A percentile compares a stretch with the other conserved stretches of the same genome.
Conservation (phyloP, 2,888 invertebrate genomes). For the Hedychridium roseum region DNA sequence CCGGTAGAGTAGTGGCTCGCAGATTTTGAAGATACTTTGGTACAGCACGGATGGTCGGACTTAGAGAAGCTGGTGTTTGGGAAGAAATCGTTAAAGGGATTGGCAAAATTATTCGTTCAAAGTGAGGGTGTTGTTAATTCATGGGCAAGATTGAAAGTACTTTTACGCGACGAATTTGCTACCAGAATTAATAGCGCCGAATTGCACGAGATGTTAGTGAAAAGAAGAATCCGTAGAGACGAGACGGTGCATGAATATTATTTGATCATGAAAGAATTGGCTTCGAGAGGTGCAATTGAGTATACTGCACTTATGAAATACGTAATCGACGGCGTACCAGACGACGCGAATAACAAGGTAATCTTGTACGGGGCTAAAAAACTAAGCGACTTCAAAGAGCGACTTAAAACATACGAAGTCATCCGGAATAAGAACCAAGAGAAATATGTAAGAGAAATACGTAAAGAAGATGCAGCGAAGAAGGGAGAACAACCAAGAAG, state of each 20-base stretch:
- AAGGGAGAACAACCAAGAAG: neutral
- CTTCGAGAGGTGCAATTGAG: slow-evolving; percentile 5
- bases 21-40: neutral
- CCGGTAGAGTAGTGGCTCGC: neutral
- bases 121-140: neutral
- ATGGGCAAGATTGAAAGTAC: neutral
- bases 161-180: neutral
- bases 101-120: neutral
- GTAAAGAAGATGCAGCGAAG: neutral
- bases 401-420: too few relatives aligned
- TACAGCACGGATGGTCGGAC: neutral
- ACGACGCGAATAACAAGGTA: too few relatives aligned
- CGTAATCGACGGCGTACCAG: too few relatives aligned
- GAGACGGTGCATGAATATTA: neutral
- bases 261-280: slow-evolving; percentile 1
- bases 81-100: neutral
- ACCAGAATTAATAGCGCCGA: neutral
- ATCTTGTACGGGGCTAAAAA: too few relatives aligned
- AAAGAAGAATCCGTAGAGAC: neutral
- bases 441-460: neutral
- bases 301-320: too few relatives aligned
- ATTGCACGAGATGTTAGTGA: neutral
- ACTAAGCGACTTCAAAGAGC: too few relatives aligned
- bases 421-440: too few relatives aligned
- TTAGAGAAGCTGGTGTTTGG: neutral